Evolutionary conservation across 2,113 vertebrate genomes (phyloP).

Genomic region (Crocuta crocuta): DNA sequence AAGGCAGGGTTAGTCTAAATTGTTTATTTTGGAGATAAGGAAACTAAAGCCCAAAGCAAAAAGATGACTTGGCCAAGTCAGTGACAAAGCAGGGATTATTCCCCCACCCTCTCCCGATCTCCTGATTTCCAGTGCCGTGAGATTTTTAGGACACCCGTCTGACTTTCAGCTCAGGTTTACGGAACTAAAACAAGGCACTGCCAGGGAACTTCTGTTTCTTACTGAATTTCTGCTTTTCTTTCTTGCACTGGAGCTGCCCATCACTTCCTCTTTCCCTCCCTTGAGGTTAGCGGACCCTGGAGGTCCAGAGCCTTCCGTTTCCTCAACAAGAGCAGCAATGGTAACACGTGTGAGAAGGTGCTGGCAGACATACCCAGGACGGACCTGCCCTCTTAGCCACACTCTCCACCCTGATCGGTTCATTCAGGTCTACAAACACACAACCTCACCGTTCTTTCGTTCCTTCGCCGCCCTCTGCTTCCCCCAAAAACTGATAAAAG

Average conservation of each 20-base stretch:
- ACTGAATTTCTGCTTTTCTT: conserved; percentile 36
- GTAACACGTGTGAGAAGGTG: neutral
- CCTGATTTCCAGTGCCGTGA: neutral
- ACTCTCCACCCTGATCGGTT: neutral
- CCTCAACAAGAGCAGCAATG: neutral
- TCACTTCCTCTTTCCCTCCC: conserved; percentile 49
- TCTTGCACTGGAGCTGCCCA: neutral
- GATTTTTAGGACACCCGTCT: neutral
- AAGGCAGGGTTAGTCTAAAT: neutral
- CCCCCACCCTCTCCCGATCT: neutral
- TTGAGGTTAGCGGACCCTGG: neutral
- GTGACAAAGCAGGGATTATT: neutral
- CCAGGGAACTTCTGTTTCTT: conserved; percentile 1
- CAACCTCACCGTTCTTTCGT: neutral
- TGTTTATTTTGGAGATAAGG: neutral
- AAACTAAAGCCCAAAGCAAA: neutral
- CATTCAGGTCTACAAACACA: neutral
- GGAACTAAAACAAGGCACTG: neutral
- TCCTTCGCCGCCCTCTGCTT: neutral
- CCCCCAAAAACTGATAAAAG: neutral
- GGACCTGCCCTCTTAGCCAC: neutral
- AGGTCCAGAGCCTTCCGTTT: neutral
- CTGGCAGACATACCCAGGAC: neutral
- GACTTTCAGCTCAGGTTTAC: neutral
- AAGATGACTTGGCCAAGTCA: neutral